Base-by-base conservation (phyloP, 1,140 invertebrate genomes). In the Platyscapa corneri region DNA sequence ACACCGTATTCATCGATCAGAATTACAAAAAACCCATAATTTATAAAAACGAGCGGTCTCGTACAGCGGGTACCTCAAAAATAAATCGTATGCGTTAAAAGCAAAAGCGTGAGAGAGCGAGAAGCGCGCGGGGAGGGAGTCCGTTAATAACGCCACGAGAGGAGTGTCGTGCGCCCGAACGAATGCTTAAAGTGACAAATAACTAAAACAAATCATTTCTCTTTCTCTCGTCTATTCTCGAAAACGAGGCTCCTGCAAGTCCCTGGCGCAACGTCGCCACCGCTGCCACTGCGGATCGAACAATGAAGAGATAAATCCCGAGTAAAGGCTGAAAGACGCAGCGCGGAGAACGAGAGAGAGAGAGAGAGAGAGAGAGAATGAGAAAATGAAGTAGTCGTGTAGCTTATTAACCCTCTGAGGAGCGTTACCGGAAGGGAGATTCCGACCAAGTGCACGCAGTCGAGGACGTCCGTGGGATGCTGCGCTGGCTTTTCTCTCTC, bases 321-420 rank as follows among this genome's bases (percentile, higher is more conserved):
- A 18, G 34, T 14, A 23, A 0, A 46, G 46, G 12, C 12, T 18
- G 10, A 42, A 46, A 42, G 77, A 53, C 70, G 56, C 42, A 72
- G 56, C 16, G n/a, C 46, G 23, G 8, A 30, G 72, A 37, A n/a
- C 16, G 49, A 53, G 18, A 53, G 49, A n/a, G n/a, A n/a, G n/a
- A n/a, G 10, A 56, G 18, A 56, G 18, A 56, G 53, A 10, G 10
- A 60, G 56, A 60, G 34, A n/a, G 77, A 70, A 42, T n/a, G 67
- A 87, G 87, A 87, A 88, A 88, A 88, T 88, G 86, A 88, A 87
- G 84, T 86, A 87, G 84, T 88, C 87, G 56, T 87, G 87, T 88
- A 87, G 67, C 65, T 86, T 88, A 88, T 86, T 85, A 85, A 82
- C 39, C 72, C 74, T 75, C 5, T 34, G 37, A 56, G 75, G 83